Base-by-base conservation (phyloP, 2,888 invertebrate species). In the Eupithecia subfuscata region DNA sequence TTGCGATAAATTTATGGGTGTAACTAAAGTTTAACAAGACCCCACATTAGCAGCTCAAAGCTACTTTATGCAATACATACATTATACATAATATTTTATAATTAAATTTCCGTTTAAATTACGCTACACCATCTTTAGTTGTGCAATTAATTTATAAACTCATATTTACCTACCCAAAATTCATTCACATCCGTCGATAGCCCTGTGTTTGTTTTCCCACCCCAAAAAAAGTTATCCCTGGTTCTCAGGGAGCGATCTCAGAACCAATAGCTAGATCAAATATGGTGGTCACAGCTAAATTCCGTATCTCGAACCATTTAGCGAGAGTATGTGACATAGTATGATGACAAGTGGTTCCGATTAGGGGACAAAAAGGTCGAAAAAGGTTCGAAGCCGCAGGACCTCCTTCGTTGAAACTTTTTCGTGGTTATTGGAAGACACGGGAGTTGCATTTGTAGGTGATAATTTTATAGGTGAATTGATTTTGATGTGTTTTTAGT, bases 221-320 rank as follows among this genome's bases (percentile, higher is more conserved):
- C 45, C 69, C 85, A 89, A 88, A 85, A 90, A 87, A 87, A 79
- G 81, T 82, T 68, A 75, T 84, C 86, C 84, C 84, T 82, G 82
- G 85, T 89, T 87, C 89, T 88, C 89, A 89, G 88, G 89, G 89
- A 89, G 89, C 88, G 84, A 87, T 87, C 84, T 83, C 22, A 69
- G 70, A 84, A 89, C 87, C 90, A 91, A 91, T 91, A 90, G 84
- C 84, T 86, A 87, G 87, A 86, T 80, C 86, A 91, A 90, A 91
- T 89, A 90, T 86, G 86, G 91, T 88, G 90, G 90, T 82, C 84
- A 88, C 87, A 88, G 92, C 91, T 93, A 93, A 93, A 94, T 93
- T 94, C 94, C 93, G 82, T 93, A 93, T 94, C 93, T 93, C 85
- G 89, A 88, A 88, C 83, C 88, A 88, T 90, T 90, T 90, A 90